Percentiles rank a stretch among this genome's conserved stretches.
Conservation (phyloP, 2,113 vertebrate species). For the Lepidothrix coronata region DNA sequence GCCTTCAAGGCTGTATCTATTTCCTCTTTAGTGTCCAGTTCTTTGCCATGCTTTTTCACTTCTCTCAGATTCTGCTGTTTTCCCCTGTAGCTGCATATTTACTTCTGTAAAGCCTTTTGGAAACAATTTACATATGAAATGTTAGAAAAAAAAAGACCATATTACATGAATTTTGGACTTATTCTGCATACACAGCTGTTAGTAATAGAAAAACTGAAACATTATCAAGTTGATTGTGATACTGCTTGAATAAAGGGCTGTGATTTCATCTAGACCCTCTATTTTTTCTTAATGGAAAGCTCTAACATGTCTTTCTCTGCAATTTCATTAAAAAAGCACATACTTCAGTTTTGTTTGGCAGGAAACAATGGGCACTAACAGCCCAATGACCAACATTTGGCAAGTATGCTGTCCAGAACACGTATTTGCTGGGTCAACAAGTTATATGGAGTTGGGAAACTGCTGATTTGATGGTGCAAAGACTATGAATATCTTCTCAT, state of each 20-base stretch:
- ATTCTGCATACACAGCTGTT: conserved; percentile 31
- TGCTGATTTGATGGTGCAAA: conserved; percentile 42
- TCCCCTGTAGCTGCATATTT: neutral
- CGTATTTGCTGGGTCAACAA: conserved; percentile 35
- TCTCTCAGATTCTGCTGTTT: neutral
- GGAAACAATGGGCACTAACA: conserved; percentile 47
- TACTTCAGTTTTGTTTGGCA: conserved; percentile 50
- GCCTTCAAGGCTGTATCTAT: neutral
- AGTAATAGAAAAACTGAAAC: conserved; percentile 44
- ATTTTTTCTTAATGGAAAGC: neutral
- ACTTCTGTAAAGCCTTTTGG: neutral
- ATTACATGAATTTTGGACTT: conserved; percentile 1
- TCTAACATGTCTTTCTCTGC: conserved; percentile 5
- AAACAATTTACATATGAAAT: neutral
- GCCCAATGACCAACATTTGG: conserved; percentile 22
- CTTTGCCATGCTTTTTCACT: neutral
- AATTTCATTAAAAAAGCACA: conserved; percentile 41
- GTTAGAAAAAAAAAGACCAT: neutral
- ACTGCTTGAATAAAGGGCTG: conserved; percentile 34
- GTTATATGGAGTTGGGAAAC: conserved; percentile 6
- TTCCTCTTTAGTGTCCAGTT: neutral
- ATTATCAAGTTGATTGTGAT: conserved; percentile 42
- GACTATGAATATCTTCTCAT: conserved; percentile 44
- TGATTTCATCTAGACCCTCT: neutral
- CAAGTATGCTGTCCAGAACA: conserved; percentile 24